These are phyloP conservation scores for Berghia stephanieae DNA, from an alignment of 1,140 invertebrate genomes.

Conservation along the genomic window DNA sequence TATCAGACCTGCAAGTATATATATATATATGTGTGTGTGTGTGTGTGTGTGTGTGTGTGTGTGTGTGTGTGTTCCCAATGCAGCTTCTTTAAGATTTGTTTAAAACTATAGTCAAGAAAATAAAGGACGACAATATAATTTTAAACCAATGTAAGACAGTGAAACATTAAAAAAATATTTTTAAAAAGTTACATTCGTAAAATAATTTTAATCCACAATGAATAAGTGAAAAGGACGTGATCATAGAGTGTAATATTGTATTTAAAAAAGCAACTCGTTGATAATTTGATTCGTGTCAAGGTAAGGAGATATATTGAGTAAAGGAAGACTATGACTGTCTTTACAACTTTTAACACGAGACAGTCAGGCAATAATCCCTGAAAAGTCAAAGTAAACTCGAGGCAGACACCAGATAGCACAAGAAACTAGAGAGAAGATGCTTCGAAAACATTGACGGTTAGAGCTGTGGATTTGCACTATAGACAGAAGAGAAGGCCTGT, in stretches of 20 bases:
- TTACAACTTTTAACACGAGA: too few relatives aligned
- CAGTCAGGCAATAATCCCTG: too few relatives aligned
- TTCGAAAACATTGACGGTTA: too few relatives aligned
- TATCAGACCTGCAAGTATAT: conserved; percentile 1
- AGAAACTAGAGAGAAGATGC: too few relatives aligned
- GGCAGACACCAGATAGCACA: too few relatives aligned
- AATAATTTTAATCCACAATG: not conserved
- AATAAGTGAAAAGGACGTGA: not conserved
- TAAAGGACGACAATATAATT: not conserved
- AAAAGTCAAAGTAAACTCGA: too few relatives aligned
- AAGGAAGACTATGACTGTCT: too few relatives aligned
- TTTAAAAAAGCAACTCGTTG: too few relatives aligned
- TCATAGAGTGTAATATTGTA: not conserved
- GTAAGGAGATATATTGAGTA: too few relatives aligned
- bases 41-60: conserved; percentile 23
- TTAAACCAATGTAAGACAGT: not conserved
- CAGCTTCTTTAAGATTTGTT: not conserved
- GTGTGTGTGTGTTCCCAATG: conserved; percentile 15
- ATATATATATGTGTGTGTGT: conserved; percentile 24
- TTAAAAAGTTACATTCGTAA: not conserved
- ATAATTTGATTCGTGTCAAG: too few relatives aligned
- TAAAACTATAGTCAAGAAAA: not conserved
- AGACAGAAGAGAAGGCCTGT: too few relatives aligned
- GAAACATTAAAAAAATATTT: not conserved
- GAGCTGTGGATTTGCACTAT: too few relatives aligned